Base-by-base conservation (phyloP, 2,888 invertebrate genomes). In the Harpalus rubripes region DNA sequence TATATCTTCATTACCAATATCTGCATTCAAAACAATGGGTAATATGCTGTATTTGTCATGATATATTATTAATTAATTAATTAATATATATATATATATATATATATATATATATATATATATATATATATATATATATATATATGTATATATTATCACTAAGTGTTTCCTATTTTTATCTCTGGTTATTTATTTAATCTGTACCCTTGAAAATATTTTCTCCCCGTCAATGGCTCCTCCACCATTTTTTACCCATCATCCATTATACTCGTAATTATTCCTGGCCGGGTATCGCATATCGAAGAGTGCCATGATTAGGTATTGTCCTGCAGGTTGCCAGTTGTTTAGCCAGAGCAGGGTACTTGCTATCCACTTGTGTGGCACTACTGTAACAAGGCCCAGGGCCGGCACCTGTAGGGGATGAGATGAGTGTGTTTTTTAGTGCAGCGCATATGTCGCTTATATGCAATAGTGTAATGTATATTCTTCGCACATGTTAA, bases 261-360 rank as follows among this genome's bases (percentile, higher is more conserved):
- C 89, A 91, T 91, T 91, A 91, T 91, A 90, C 91, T 91, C 91
- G 90, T 91, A 91, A 91, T 91, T 91, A 91, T 91, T 90, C 89
- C 89, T 89, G 89, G 89, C 89, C 88, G 89, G 58, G 56, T 56
- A 44, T 32, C 26, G 26, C 68, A 32, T 44, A 10, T 26, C 68
- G 72, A 82, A 91, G 91, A 91, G 91, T 16, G 72, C 72, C 41
- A 44, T 74, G 72, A 74, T 74, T 74, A 74, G 72, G 72, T 44
- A 74, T 74, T 74, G 72, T 74, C 88, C 87, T 86, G 83, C 82
- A 82, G 86, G 85, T 86, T 84, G 85, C 84, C 63, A 86, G 87
- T 85, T 87, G 86, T 84, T 88, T 88, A 88, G 88, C 65, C 88
- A 88, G 87, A 10, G 65, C 32, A 32, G 65, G 26, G 26, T 32